Conservation (phyloP, 2,113 vertebrate species). For the Cyprinodon brontotheroides region DNA sequence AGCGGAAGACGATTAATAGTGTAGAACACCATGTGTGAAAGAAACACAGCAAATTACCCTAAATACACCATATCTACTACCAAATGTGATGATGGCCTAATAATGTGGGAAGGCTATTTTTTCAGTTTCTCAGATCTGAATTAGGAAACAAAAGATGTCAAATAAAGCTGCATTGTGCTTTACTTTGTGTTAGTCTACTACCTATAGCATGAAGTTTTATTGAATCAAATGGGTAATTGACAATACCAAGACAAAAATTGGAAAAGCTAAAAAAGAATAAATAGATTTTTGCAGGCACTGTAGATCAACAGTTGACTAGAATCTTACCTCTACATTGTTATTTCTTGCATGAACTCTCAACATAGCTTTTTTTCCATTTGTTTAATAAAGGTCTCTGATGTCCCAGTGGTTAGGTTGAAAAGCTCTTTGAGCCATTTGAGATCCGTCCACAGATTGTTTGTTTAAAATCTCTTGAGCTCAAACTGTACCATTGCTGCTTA, state of each 20-base stretch:
- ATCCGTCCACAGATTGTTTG: conserved; percentile 71
- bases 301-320: conserved; percentile 11
- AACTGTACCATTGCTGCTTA: conserved; percentile 79
- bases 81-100: not conserved
- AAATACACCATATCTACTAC: too few species aligned
- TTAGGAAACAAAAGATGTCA: not conserved
- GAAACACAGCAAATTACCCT: not conserved
- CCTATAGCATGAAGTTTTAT: not conserved
- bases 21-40: too few species aligned
- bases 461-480: conserved; percentile 83
- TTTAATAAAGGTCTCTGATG: conserved; percentile 1
- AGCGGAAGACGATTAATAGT: too few species aligned
- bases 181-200: not conserved
- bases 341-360: not conserved
- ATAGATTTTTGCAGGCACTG: not conserved
- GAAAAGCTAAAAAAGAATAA: not conserved
- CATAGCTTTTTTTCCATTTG: not conserved
- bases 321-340: not conserved
- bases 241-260: not conserved
- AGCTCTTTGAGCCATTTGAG: conserved; percentile 52
- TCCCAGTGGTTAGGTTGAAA: conserved; percentile 42
- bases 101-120: not conserved
- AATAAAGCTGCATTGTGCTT: not conserved
- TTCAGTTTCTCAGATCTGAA: not conserved
- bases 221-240: not conserved